Conservation (phyloP, 2,113 vertebrate species). For the Oryctolagus cuniculus region DNA sequence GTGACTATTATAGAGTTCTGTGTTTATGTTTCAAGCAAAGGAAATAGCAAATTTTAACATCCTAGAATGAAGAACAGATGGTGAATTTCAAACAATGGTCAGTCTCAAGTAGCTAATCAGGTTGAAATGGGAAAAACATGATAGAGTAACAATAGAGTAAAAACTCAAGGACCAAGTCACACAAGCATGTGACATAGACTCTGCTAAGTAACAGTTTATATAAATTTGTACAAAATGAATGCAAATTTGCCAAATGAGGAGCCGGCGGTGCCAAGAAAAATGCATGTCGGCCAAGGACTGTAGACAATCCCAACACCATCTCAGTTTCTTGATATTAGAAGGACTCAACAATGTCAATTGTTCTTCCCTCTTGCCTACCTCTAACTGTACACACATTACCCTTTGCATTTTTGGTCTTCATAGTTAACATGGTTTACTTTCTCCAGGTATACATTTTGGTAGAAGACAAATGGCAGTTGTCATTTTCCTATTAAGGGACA, state of each 20-base stretch:
- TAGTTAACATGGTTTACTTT: not conserved
- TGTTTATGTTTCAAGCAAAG: not conserved
- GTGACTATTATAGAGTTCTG: not conserved
- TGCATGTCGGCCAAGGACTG: accelerated
- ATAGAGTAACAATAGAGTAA: not conserved
- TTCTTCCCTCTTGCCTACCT: not conserved
- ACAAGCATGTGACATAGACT: accelerated
- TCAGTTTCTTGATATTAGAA: accelerated
- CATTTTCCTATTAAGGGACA: not conserved
- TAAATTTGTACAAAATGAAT: not conserved
- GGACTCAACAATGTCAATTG: accelerated
- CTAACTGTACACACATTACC: accelerated
- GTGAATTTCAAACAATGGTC: not conserved
- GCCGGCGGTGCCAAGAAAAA: not conserved
- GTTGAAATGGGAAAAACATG: not conserved
- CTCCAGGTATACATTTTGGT: not conserved
- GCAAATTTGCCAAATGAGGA: not conserved
- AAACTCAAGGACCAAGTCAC: not conserved
- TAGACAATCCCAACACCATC: not conserved
- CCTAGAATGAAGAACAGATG: accelerated
- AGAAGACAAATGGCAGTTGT: not conserved
- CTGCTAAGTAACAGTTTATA: too few relatives aligned
- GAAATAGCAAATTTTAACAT: accelerated
- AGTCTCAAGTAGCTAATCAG: too few relatives aligned
- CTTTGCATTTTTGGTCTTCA: not conserved